These are phyloP conservation scores for Hemiprocne comata DNA, from an alignment of 2,113 vertebrate genomes.

Conservation along the genomic window DNA sequence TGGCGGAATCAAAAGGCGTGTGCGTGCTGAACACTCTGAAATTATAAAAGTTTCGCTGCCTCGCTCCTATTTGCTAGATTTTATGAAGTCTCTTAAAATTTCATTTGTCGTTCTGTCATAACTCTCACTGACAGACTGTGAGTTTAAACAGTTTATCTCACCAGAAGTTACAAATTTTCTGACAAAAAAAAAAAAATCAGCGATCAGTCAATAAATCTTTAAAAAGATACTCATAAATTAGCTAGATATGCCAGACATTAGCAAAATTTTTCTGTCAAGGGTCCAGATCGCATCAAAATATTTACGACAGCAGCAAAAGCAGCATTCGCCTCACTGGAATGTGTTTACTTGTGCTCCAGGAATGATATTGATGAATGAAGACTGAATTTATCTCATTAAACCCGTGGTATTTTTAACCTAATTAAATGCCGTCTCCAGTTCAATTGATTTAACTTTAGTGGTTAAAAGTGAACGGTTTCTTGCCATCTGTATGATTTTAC, in stretches of 20 bases:
- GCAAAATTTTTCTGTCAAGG: conserved; percentile 1
- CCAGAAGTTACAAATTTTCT: neutral
- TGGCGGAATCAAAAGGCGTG: conserved; percentile 53
- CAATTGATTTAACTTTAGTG: conserved; percentile 28
- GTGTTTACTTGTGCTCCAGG: conserved; percentile 1
- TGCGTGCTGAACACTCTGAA: conserved; percentile 42
- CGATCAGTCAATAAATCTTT: neutral
- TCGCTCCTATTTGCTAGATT: conserved; percentile 45
- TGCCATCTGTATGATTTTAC: neutral
- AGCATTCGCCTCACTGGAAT: neutral
- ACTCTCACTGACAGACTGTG: conserved; percentile 16
- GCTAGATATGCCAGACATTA: neutral
- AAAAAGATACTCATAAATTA: neutral
- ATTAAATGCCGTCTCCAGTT: neutral
- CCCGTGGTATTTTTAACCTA: neutral
- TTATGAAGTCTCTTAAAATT: conserved; percentile 30
- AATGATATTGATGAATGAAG: conserved; percentile 21
- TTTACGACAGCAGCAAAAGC: conserved; percentile 27
- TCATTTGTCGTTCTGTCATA: conserved; percentile 9
- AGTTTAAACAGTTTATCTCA: conserved; percentile 32
- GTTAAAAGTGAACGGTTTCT: conserved; percentile 23
- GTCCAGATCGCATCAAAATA: conserved; percentile 31
- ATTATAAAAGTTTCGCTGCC: conserved; percentile 40
- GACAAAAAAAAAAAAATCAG: neutral
- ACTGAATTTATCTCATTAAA: conserved; percentile 13